Conservation (phyloP, 2,797 vertebrate genomes). For the Hippocampus kuda region DNA sequence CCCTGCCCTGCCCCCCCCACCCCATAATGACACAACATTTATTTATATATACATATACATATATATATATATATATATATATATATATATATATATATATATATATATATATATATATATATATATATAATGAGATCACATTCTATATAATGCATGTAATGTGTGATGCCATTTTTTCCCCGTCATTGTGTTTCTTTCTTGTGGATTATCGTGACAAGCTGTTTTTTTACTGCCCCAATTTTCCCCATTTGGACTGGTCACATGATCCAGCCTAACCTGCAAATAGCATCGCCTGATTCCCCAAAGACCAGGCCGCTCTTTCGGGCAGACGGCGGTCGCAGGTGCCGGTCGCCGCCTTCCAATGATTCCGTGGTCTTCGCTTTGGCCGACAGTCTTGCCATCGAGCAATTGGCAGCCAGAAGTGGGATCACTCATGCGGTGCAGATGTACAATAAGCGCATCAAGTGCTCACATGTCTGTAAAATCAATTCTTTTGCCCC, state of each 20-base stretch:
- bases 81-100: too few relatives aligned
- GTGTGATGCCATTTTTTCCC: not conserved
- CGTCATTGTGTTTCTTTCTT: not conserved
- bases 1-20: too few relatives aligned
- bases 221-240: too few relatives aligned
- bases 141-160: too few relatives aligned
- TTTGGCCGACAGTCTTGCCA: conserved; percentile 27
- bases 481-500: conserved; percentile 46
- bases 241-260: not conserved
- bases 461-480: conserved; percentile 37
- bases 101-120: too few relatives aligned
- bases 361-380: conserved; percentile 34
- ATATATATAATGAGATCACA: too few relatives aligned
- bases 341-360: conserved; percentile 30
- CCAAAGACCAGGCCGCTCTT: not conserved
- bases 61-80: too few relatives aligned
- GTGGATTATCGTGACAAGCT: too few relatives aligned
- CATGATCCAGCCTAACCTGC: not conserved
- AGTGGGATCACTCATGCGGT: conserved; percentile 28
- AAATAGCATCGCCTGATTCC: not conserved
- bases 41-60: too few relatives aligned
- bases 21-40: too few relatives aligned
- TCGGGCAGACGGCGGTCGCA: conserved; percentile 13
- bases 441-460: conserved; percentile 32
- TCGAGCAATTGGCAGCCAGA: conserved; percentile 34